phyloP scores from a whole-genome alignment of 2,888 invertebrate genomes.

The Phengaris alcon region DNA sequence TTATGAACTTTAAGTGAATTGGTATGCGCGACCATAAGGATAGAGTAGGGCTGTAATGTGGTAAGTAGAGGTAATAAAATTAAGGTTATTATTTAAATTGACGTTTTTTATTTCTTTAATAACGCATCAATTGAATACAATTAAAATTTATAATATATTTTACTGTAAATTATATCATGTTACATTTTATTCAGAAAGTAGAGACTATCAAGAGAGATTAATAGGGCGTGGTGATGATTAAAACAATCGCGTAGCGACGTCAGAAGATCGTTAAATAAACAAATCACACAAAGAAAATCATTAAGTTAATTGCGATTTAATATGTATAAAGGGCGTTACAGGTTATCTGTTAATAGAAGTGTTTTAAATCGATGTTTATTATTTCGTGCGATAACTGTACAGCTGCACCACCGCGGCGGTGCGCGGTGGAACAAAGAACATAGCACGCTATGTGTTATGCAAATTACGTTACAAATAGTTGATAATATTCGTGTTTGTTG shows the following conservation, averaged over 20 bases:
- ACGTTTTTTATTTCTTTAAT: neutral
- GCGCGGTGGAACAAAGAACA: conserved; percentile 64
- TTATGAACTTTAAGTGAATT: neutral
- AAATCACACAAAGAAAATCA: neutral
- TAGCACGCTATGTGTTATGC: conserved; percentile 58
- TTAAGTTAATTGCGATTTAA: conserved; percentile 28
- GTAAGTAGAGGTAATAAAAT: neutral
- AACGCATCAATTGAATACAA: neutral
- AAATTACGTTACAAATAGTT: conserved; percentile 51
- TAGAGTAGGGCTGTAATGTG: neutral
- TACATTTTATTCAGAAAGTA: neutral
- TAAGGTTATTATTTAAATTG: neutral
- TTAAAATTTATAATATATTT: too few species aligned
- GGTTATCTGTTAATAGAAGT: conserved; percentile 63
- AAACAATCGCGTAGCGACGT: neutral
- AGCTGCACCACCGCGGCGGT: conserved; percentile 61
- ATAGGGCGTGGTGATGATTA: neutral
- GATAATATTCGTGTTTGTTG: conserved; percentile 51
- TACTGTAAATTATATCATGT: neutral
- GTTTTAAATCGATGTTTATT: conserved; percentile 70
- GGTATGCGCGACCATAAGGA: neutral
- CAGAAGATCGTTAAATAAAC: neutral
- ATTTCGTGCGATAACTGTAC: conserved; percentile 64
- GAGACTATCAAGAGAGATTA: neutral
- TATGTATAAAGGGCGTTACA: conserved; percentile 47